Conservation (phyloP, 1,140 invertebrate species). For the Lithobius niger region DNA sequence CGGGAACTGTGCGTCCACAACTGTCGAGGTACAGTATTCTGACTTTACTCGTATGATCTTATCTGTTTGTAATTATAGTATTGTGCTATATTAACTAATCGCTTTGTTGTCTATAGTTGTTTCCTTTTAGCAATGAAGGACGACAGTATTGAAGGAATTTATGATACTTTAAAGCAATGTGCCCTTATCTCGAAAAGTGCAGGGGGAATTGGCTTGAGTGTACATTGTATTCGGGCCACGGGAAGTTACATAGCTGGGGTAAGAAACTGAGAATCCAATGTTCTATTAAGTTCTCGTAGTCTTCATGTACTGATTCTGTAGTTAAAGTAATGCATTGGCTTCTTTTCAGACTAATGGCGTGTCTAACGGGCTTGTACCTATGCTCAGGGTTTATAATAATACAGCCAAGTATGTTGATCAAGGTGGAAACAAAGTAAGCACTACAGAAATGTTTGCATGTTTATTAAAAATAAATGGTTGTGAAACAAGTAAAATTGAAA, state of each 20-base stretch:
- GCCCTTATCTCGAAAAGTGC: constrained; percentile 94
- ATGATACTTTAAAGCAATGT: constrained; percentile 84
- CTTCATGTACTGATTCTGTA: too few relatives aligned
- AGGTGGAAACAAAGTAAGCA: constrained; percentile 82
- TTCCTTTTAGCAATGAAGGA: constrained; percentile 90
- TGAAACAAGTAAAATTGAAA: too few relatives aligned
- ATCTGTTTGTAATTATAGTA: too few relatives aligned
- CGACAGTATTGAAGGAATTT: constrained; percentile 98
- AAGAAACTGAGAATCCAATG: too few relatives aligned
- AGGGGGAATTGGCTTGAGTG: constrained; percentile 92
- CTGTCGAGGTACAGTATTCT: constrained; percentile 34
- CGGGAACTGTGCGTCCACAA: constrained; percentile 54
- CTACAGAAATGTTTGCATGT: too few relatives aligned
- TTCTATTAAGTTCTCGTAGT: too few relatives aligned
- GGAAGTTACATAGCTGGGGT: constrained; percentile 79
- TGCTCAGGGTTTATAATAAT: constrained; percentile 92
- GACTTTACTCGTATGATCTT: constrained; percentile 6
- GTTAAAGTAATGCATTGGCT: not conserved
- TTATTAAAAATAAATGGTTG: too few relatives aligned
- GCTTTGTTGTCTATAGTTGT: constrained; percentile 47
- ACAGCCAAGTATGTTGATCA: constrained; percentile 96
- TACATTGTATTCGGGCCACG: constrained; percentile 87
- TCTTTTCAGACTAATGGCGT: constrained; percentile 62
- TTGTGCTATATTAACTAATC: not conserved
- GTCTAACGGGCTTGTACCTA: constrained; percentile 97